phyloP scores from a whole-genome alignment of 1,140 invertebrate genomes.

The Anthonomus grandis region DNA sequence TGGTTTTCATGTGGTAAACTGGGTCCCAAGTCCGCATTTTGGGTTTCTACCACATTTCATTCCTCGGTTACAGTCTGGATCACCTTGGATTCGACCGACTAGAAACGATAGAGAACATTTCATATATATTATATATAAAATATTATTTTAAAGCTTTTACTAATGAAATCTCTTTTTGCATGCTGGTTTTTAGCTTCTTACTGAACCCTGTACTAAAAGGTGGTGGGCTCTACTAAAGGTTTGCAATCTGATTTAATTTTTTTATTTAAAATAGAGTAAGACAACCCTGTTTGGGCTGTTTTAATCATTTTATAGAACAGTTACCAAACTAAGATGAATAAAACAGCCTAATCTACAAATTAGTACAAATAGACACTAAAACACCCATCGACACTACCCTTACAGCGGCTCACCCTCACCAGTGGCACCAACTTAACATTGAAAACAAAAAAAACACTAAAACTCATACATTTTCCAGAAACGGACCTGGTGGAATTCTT shows the following conservation, averaged over 20 bases:
- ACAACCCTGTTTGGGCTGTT: too few relatives aligned
- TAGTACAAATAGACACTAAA: not conserved
- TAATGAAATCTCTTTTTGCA: conserved; percentile 13
- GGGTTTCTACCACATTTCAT: too few relatives aligned
- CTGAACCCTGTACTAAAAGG: conserved; percentile 27
- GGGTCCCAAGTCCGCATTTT: too few relatives aligned
- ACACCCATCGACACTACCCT: not conserved
- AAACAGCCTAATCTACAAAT: too few relatives aligned
- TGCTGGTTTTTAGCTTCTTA: conserved; percentile 27
- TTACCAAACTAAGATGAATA: too few relatives aligned
- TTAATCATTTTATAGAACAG: too few relatives aligned
- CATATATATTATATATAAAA: not conserved
- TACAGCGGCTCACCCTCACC: not conserved
- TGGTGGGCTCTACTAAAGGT: conserved; percentile 23
- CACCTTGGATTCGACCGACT: too few relatives aligned
- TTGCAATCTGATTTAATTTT: not conserved
- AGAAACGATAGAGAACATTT: not conserved
- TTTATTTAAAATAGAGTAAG: not conserved
- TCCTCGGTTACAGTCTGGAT: too few relatives aligned
- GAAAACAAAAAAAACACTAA: conserved; percentile 10
- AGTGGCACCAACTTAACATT: conserved; percentile 9
- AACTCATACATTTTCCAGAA: conserved; percentile 29
- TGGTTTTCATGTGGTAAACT: too few relatives aligned
- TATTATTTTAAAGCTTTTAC: not conserved
- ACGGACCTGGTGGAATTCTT: conserved; percentile 69